Conservation (phyloP, 2,888 invertebrate species). For the Caenorhabditis uteleia region DNA sequence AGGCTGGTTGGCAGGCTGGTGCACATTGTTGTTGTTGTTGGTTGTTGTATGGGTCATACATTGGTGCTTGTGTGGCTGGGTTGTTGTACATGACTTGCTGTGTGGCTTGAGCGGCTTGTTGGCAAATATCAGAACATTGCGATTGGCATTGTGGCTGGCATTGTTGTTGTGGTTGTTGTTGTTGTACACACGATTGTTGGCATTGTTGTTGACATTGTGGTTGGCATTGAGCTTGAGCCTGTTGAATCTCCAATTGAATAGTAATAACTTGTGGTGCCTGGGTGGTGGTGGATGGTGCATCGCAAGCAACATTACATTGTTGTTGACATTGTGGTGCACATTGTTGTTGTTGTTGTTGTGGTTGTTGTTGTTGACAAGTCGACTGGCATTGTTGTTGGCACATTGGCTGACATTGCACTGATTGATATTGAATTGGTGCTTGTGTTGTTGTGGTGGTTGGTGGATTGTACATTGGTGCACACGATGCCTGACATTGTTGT, state of each 20-base stretch:
- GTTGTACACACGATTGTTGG: slow-evolving; percentile 41
- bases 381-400: slow-evolving; percentile 36
- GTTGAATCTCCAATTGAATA: slow-evolving; percentile 40
- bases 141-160: slow-evolving; percentile 39
- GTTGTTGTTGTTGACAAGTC: slow-evolving; percentile 5
- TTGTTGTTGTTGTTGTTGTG: slow-evolving; percentile 36
- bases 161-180: slow-evolving; percentile 43
- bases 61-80: slow-evolving; percentile 2
- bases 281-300: slow-evolving; percentile 24
- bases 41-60: slow-evolving; percentile 9
- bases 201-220: slow-evolving; percentile 52
- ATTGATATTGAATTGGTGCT: slow-evolving; percentile 15
- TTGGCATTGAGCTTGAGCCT: slow-evolving; percentile 47
- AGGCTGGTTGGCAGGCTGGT: slow-evolving; percentile 35
- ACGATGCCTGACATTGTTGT: slow-evolving; percentile 39
- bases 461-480: slow-evolving; percentile 26
- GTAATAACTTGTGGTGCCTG: slow-evolving; percentile 32
- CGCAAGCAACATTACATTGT: slow-evolving; percentile 32
- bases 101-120: slow-evolving; percentile 27
- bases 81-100: slow-evolving; percentile 16
- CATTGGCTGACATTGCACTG: slow-evolving; percentile 14
- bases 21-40: slow-evolving; percentile 27
- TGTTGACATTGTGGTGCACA: slow-evolving; percentile 44
- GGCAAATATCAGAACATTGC: slow-evolving; percentile 38
- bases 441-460: slow-evolving; percentile 28